Evolutionary conservation across 1,140 invertebrate species (phyloP), one percentile per base, ranked within the genome.

Genomic region (Drosophila tristis): DNA sequence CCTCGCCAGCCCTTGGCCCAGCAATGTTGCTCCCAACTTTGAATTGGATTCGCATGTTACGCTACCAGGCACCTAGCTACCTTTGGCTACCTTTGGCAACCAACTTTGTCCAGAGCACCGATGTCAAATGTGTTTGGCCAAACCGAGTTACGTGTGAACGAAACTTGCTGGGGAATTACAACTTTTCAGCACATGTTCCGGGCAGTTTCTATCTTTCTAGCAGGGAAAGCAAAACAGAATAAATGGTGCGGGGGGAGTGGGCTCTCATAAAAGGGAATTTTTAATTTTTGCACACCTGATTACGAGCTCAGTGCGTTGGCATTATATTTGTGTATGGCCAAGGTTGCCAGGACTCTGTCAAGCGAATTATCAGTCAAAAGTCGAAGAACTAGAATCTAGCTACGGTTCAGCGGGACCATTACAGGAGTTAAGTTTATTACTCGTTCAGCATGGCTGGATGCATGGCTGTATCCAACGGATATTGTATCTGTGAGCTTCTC

Each of bases 41-140:
- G 45, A 87, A 86, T 81, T 86, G 66, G 78, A 86, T 86, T 86
- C 87, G 49, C 68, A 86, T 81, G 81, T 81, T 75, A 65, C 70
- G 70, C 82, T 81, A 51, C 23, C 62, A 68, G 64, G 64, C 61
- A 67, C 61, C 77, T 53, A 43, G 5, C 35, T 13, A 39, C 35
- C 35, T 35, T 35, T 20, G 20, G 20, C 20, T 25, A 25, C 23
- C 23, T 4, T 4, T 39, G 35, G 35, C 35, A 39, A 11, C 35
- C 82, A 86, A 86, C 65, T 86, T 86, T 87, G 49, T 70, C 73
- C 66, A 61, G 43, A 29, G 42, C 15, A 64, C 42, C 59, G 74
- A 78, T 86, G 74, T 74, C 82, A 81, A 85, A 71, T 45, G 82
- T 70, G 59, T 78, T 84, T 79, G 60, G 60, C 20, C 20, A 74